Conservation (phyloP, 2,797 vertebrate genomes). For the Adelosebastes latens region DNA sequence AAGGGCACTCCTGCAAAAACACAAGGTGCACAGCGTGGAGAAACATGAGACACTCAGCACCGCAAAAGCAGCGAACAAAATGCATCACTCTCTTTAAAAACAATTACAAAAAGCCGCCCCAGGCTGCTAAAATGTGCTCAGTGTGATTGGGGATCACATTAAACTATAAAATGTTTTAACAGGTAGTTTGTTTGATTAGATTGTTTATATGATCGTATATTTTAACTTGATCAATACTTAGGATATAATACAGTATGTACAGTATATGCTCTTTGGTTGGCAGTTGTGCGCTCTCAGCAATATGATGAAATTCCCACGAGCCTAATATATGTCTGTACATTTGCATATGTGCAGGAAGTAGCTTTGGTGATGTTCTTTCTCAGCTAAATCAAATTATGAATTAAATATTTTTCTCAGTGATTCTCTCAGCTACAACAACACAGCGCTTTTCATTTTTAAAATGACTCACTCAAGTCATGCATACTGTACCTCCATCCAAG, state of each 20-base stretch:
- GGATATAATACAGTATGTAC: not conserved
- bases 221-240: not conserved
- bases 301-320: not conserved
- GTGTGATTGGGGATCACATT: not conserved
- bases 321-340: not conserved
- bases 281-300: not conserved
- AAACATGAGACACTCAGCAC: not conserved
- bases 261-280: not conserved
- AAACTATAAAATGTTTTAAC: not conserved
- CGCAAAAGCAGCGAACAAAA: not conserved
- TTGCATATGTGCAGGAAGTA: not conserved
- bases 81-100: not conserved
- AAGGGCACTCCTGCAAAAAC: not conserved
- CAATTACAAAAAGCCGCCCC: too few species aligned
- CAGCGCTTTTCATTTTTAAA: constrained; percentile 2
- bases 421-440: not conserved
- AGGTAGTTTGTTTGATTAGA: not conserved
- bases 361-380: not conserved
- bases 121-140: too few species aligned
- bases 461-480: constrained; percentile 1
- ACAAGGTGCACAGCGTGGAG: too few species aligned
- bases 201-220: not conserved
- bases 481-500: not conserved
- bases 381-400: constrained; percentile 16
- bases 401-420: constrained; percentile 14